Conservation (phyloP, 2,888 invertebrate genomes). For the Chelonus formosanus region DNA sequence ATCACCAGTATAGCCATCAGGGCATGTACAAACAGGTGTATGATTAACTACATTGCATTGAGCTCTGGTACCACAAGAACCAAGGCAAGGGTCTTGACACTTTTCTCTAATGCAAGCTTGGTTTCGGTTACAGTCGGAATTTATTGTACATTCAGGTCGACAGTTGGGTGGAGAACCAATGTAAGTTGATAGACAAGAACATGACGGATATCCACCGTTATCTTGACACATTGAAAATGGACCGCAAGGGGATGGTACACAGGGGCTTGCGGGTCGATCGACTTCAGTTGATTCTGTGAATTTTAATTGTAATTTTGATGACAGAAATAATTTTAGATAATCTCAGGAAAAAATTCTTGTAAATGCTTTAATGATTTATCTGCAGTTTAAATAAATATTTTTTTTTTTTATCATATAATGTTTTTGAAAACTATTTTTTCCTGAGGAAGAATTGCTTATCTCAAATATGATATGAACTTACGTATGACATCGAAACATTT, state of each 20-base stretch:
- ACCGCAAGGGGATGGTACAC: slow-evolving; percentile 83
- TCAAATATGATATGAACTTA: slow-evolving; percentile 45
- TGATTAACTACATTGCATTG: slow-evolving; percentile 67
- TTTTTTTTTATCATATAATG: too few relatives aligned
- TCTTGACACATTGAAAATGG: slow-evolving; percentile 83
- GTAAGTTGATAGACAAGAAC: slow-evolving; percentile 65
- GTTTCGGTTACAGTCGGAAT: slow-evolving; percentile 65
- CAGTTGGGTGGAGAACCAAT: slow-evolving; percentile 64
- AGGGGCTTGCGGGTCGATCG: slow-evolving; percentile 74
- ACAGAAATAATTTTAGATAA: too few relatives aligned
- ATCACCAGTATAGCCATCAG: slow-evolving; percentile 66
- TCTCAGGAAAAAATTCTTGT: too few relatives aligned
- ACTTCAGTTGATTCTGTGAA: slow-evolving; percentile 69
- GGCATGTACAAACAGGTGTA: slow-evolving; percentile 66
- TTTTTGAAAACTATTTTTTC: too few relatives aligned
- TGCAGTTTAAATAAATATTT: too few relatives aligned
- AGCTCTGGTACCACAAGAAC: slow-evolving; percentile 65
- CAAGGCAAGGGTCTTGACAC: slow-evolving; percentile 67
- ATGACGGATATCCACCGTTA: slow-evolving; percentile 76
- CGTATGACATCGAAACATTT: slow-evolving; percentile 57
- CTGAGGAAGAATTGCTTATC: too few relatives aligned
- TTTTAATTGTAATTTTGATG: background rate
- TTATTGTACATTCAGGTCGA: slow-evolving; percentile 64
- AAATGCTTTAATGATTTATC: too few relatives aligned
- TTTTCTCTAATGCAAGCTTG: slow-evolving; percentile 66